Percentiles rank a stretch among this genome's conserved stretches.
Conservation (phyloP, 2,113 vertebrate genomes). For the Cyanoliseus patagonus region DNA sequence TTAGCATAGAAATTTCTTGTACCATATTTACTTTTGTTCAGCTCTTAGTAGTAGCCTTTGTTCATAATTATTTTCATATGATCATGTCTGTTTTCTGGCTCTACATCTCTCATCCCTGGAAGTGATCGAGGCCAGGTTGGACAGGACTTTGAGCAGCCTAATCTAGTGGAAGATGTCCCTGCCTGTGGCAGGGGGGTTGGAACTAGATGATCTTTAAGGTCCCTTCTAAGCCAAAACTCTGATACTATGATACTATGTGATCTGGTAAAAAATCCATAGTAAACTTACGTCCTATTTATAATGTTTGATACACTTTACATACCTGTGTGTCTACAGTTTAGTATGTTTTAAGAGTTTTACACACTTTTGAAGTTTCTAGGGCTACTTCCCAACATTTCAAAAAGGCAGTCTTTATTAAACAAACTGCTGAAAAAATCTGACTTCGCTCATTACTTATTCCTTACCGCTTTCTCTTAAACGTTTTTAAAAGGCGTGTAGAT, state of each 20-base stretch:
- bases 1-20: background rate
- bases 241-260: background rate
- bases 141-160: no score
- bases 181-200: no score
- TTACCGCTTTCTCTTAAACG: background rate
- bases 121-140: no score
- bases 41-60: background rate
- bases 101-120: no score
- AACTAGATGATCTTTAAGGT: no score
- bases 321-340: background rate
- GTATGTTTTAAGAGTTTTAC: background rate
- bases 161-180: no score
- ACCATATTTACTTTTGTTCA: background rate
- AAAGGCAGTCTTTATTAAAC: background rate
- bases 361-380: background rate
- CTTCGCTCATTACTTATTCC: background rate
- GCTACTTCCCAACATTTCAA: background rate
- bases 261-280: background rate
- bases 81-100: background rate
- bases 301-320: background rate
- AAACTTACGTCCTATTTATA: background rate
- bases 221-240: no score
- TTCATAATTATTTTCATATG: background rate
- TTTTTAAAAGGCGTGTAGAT: background rate
- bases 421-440: background rate